Base-by-base conservation (phyloP, 2,797 vertebrate species). In the Macroramphosus scolopax region DNA sequence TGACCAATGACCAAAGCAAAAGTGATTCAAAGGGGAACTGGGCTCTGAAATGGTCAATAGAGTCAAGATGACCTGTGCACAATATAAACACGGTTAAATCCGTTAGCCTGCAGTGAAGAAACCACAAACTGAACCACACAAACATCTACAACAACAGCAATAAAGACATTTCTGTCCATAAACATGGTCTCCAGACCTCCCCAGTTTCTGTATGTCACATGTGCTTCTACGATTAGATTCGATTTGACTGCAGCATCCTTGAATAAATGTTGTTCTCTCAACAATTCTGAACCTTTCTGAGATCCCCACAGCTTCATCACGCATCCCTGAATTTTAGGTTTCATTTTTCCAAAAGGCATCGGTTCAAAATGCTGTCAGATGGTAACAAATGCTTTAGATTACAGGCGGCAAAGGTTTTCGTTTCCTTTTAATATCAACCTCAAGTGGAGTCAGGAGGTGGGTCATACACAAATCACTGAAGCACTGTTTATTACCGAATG, bases 401-500 rank as follows among this genome's bases (percentile, higher is more conserved):
- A 64, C 39, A 49, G 48, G 49, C 56, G 51, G 55, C 43, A 64
- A 47, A 63, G 34, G 33, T 65, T 81, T 68, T n/a, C 37, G 38
- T 51, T 74, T 72, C 56, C 75, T 68, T 82, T 77, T 76, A 76
- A 81, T 76, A 78, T 80, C 53, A 72, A 57, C 36, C 62, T 56
- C 46, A 54, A 79, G 71, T 74, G 70, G 72, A 77, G 68, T 73
- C 51, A 74, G 76, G 58, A 56, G 45, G 48, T 8, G 10, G 55
- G 66, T 83, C 77, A 63, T 60, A 78, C 63, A 76, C 59, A 72
- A 80, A 87, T 85, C 66, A 77, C 64, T 54, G 47, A 71, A 53
- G 68, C 13, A 39, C 61, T 61, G 52, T 68, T 84, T 81, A 84
- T 77, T 78, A 62, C 54, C 58, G 51, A 60, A 25, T 39, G 74